Evolutionary conservation across 2,888 invertebrate genomes (phyloP).

Genomic region (Phasia obesa): DNA sequence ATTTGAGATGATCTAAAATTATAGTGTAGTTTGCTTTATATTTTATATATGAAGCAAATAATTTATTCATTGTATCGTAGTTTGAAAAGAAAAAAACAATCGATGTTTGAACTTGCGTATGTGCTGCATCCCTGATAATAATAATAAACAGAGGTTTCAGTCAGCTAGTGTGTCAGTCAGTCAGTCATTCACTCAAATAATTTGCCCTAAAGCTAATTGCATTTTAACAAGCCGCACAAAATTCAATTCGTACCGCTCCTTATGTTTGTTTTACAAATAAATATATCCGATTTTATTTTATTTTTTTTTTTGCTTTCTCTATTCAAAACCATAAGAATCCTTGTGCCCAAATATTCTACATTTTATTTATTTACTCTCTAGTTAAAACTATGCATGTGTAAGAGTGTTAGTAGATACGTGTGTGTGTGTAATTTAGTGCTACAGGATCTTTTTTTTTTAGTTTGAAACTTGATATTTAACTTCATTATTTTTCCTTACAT

Average conservation of each 20-base stretch:
- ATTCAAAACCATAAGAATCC: slow-evolving; percentile 38
- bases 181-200: slow-evolving; percentile 67
- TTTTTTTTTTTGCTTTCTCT: slow-evolving; percentile 27
- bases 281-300: slow-evolving; percentile 55
- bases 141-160: slow-evolving; percentile 27
- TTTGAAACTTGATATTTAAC: slow-evolving; percentile 69
- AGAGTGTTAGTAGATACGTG: slow-evolving; percentile 13
- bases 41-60: slow-evolving; percentile 59
- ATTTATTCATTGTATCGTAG: slow-evolving; percentile 66
- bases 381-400: neutral
- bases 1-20: slow-evolving; percentile 51
- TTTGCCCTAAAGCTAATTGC: slow-evolving; percentile 79
- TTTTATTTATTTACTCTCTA: slow-evolving; percentile 33
- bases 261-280: slow-evolving; percentile 70
- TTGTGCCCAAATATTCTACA: slow-evolving; percentile 23
- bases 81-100: slow-evolving; percentile 45
- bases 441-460: slow-evolving; percentile 26
- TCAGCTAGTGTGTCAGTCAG: slow-evolving; percentile 47
- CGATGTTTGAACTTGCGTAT: slow-evolving; percentile 8
- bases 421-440: slow-evolving; percentile 30
- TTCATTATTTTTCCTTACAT: slow-evolving; percentile 59
- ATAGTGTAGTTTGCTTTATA: slow-evolving; percentile 37
- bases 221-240: slow-evolving; percentile 80
- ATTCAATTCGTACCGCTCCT: slow-evolving; percentile 79
- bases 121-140: slow-evolving; percentile 62